Evolutionary conservation across 2,113 vertebrate species (phyloP).

Genomic region (Esox niger): DNA sequence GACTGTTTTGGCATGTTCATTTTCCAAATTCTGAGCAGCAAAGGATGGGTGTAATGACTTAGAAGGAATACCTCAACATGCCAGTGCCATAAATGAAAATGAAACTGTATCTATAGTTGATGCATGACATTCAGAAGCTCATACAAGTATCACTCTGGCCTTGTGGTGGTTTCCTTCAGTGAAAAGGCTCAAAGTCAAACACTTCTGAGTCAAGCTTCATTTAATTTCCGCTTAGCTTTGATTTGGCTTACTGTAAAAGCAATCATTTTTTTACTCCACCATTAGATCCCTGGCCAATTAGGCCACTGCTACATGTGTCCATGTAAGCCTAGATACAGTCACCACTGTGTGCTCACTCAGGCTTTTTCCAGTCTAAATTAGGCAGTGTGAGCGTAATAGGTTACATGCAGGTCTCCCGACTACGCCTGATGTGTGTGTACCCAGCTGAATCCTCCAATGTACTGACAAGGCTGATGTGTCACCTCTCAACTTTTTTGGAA

Average conservation of each 20-base stretch:
- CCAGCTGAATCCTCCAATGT: slow-evolving; percentile 9
- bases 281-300: not conserved
- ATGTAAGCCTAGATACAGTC: not conserved
- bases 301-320: not conserved
- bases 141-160: not conserved
- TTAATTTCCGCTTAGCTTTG: not conserved
- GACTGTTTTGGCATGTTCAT: no score
- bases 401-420: not conserved
- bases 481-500: slow-evolving; percentile 24
- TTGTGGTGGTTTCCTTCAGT: not conserved
- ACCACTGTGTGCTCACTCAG: not conserved
- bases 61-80: not conserved
- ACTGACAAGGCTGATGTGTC: slow-evolving; percentile 16
- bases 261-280: not conserved
- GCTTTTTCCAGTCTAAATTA: not conserved
- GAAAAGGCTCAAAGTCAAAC: no score
- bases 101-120: not conserved
- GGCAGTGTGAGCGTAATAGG: slow-evolving; percentile 11
- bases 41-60: not conserved
- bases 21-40: not conserved
- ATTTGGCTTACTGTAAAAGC: not conserved
- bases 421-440: slow-evolving; percentile 4
- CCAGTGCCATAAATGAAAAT: not conserved
- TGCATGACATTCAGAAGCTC: not conserved
- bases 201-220: not conserved